Conservation (phyloP, 2,888 invertebrate genomes). For the Sympetrum striolatum region DNA sequence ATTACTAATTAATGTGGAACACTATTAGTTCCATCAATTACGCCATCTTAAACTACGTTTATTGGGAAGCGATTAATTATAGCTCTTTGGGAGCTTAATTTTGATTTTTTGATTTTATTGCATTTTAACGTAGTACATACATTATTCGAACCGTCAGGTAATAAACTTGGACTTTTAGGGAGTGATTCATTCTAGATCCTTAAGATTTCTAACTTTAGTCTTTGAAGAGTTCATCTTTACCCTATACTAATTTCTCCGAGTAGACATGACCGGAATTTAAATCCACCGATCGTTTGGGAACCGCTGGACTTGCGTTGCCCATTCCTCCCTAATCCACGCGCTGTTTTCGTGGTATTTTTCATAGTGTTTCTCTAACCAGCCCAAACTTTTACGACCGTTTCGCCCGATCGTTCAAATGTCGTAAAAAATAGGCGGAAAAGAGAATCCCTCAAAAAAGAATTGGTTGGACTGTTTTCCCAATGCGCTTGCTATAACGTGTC, state of each 20-base stretch:
- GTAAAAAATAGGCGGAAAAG: not conserved
- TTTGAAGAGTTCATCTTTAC: not conserved
- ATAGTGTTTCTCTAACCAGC: not conserved
- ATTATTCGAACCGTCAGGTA: too few species aligned
- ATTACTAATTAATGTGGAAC: too few species aligned
- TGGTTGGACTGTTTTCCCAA: not conserved
- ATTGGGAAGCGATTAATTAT: too few species aligned
- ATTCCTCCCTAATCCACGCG: not conserved
- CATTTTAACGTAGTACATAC: too few species aligned
- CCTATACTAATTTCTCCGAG: not conserved
- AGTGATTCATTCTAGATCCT: too few species aligned
- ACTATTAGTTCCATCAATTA: too few species aligned
- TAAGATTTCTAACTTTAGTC: too few species aligned
- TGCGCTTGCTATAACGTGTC: not conserved
- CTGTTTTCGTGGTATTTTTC: not conserved
- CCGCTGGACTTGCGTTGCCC: not conserved
- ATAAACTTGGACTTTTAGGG: too few species aligned
- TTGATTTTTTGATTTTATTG: too few species aligned
- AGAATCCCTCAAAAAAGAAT: not conserved
- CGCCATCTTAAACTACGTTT: too few species aligned
- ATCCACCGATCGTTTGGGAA: not conserved
- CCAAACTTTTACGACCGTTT: constrained; percentile 3
- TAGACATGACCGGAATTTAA: not conserved
- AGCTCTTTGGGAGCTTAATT: too few species aligned
- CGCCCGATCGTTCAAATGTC: not conserved